A percentile compares a stretch with the other conserved stretches of the same genome.
Evolutionary conservation across 2,113 vertebrate genomes (phyloP).

Genomic region (Alligator mississippiensis): DNA sequence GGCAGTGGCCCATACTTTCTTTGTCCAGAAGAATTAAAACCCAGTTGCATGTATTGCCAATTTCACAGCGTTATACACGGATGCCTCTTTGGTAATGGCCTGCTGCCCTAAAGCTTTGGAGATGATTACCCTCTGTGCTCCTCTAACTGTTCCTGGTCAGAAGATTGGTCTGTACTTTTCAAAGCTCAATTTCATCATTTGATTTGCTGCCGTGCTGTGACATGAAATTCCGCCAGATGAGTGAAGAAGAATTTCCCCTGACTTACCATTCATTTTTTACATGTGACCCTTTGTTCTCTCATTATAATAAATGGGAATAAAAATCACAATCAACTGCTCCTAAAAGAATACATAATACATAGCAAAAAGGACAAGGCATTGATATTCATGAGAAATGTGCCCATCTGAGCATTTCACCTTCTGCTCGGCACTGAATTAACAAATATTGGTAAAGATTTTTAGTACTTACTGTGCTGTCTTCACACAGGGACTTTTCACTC

Average conservation of each 20-base stretch:
- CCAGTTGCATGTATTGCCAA: too few species aligned
- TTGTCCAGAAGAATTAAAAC: too few species aligned
- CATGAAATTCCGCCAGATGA: too few species aligned
- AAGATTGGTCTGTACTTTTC: neutral
- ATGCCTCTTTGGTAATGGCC: too few species aligned
- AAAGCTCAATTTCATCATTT: neutral
- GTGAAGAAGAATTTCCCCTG: neutral
- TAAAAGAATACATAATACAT: neutral
- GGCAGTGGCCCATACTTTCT: too few species aligned
- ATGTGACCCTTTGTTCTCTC: neutral
- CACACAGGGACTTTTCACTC: neutral
- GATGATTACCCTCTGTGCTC: neutral
- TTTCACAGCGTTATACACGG: too few species aligned
- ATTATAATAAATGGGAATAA: neutral
- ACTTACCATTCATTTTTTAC: neutral
- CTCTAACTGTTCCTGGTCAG: neutral
- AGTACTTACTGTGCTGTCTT: constrained; percentile 40
- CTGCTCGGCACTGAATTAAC: neutral
- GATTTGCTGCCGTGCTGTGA: neutral
- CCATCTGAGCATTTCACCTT: neutral
- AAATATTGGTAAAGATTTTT: neutral
- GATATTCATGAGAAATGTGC: neutral
- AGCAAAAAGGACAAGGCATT: neutral
- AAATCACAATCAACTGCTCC: neutral
- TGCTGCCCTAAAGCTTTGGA: neutral